A percentile compares a stretch with the other conserved stretches of the same genome.
Conservation (phyloP, 1,140 invertebrate species). For the Anthonomus grandis region DNA sequence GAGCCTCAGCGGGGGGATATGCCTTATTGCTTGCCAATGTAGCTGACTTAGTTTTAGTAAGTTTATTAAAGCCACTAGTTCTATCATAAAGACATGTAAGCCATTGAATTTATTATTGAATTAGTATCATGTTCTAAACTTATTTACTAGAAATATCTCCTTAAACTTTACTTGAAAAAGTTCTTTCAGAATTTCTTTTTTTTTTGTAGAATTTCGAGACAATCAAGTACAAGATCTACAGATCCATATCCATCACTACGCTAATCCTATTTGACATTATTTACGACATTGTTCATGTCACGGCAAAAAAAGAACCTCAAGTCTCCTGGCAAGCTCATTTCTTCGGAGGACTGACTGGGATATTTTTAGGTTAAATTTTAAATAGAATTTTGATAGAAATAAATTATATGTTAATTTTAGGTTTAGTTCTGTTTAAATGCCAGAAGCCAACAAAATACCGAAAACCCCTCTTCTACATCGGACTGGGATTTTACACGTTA, state of each 20-base stretch:
- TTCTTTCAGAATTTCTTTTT: constrained; percentile 10
- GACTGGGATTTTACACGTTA: constrained; percentile 28
- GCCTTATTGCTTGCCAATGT: constrained; percentile 88
- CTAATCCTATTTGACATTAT: constrained; percentile 58
- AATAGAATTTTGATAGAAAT: background rate
- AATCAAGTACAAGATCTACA: constrained; percentile 57
- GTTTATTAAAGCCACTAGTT: constrained; percentile 31
- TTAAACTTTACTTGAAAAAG: background rate
- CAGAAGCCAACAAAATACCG: constrained; percentile 7
- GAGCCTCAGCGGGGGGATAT: constrained; percentile 93
- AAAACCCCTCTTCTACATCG: constrained; percentile 30
- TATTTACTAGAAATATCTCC: no score
- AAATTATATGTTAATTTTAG: constrained; percentile 54
- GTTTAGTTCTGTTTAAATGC: constrained; percentile 58
- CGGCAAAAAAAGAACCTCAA: constrained; percentile 50
- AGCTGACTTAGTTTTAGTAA: constrained; percentile 82
- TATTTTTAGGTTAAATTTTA: constrained; percentile 61
- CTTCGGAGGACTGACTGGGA: constrained; percentile 73
- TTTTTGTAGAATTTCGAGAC: constrained; percentile 56
- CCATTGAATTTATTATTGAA: background rate
- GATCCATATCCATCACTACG: constrained; percentile 58
- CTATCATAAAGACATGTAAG: constrained; percentile 1
- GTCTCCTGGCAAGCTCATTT: constrained; percentile 74
- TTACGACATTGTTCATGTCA: constrained; percentile 51
- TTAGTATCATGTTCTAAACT: no score